These are phyloP conservation scores for Sinohyriopsis cumingii DNA, from an alignment of 2,888 invertebrate species.

Conservation along the genomic window DNA sequence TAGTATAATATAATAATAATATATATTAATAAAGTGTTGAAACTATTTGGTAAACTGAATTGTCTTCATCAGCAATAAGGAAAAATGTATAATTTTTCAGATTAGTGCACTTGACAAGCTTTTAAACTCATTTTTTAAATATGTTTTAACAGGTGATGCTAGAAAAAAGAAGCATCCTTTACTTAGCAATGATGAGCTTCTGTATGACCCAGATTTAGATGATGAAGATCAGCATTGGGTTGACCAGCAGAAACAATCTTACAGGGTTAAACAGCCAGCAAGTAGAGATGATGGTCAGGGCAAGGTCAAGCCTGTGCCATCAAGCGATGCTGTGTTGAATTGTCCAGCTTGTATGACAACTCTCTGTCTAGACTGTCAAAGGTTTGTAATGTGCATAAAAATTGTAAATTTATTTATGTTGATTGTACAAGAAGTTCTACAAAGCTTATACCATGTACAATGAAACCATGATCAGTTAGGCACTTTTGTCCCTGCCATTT, in stretches of 20 bases:
- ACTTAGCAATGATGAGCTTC: slow-evolving; percentile 71
- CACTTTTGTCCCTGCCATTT: no score
- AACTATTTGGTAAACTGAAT: no score
- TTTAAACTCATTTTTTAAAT: not conserved
- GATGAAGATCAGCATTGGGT: slow-evolving; percentile 76
- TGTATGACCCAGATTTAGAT: slow-evolving; percentile 77
- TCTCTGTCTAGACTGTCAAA: slow-evolving; percentile 77
- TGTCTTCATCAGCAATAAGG: no score
- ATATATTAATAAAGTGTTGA: no score
- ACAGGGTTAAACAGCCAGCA: slow-evolving; percentile 40
- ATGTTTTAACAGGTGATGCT: slow-evolving; percentile 26
- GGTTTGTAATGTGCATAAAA: slow-evolving; percentile 59
- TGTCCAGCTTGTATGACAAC: slow-evolving; percentile 77
- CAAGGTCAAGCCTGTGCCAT: slow-evolving; percentile 60
- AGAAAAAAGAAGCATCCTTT: slow-evolving; percentile 28
- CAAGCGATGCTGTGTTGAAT: slow-evolving; percentile 76
- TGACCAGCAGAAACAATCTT: slow-evolving; percentile 70
- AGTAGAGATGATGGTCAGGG: slow-evolving; percentile 8
- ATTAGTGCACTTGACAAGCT: not conserved
- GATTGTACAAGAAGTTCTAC: no score
- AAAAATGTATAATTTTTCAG: no score
- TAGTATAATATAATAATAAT: no score
- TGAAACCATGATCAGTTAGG: no score
- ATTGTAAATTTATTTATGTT: no score
- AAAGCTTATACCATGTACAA: no score